Percentiles rank a stretch among this genome's conserved stretches.
phyloP scores from a whole-genome alignment of 2,888 invertebrate genomes.

The Brachypterus glaber region DNA sequence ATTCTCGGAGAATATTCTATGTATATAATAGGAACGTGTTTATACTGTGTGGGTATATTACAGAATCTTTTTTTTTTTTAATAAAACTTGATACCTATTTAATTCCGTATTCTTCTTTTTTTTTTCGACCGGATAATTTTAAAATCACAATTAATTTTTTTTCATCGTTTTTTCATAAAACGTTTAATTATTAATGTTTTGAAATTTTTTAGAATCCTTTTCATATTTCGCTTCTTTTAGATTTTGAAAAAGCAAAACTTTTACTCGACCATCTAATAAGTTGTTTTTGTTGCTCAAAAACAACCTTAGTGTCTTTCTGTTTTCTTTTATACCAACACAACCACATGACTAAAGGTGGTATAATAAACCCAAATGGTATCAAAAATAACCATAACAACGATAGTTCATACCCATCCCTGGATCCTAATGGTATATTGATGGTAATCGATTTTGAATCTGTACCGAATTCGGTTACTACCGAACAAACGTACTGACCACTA shows the following conservation, averaged over 20 bases:
- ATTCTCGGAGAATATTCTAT: too few relatives aligned
- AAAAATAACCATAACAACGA: conserved; percentile 33
- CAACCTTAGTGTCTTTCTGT: conserved; percentile 20
- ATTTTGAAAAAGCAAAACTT: too few relatives aligned
- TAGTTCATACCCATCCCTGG: conserved; percentile 19
- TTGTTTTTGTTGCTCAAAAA: conserved; percentile 22
- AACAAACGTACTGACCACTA: conserved; percentile 35
- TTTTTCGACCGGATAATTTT: too few relatives aligned
- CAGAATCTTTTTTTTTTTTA: neutral
- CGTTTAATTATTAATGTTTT: too few relatives aligned
- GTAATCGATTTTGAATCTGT: conserved; percentile 30
- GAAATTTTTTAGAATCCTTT: too few relatives aligned
- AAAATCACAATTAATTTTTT: too few relatives aligned
- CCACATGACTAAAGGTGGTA: conserved; percentile 33
- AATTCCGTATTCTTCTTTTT: conserved; percentile 1
- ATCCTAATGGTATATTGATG: conserved; percentile 25
- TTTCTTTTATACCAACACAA: conserved; percentile 33
- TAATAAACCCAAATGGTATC: conserved; percentile 32
- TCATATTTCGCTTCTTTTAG: too few relatives aligned
- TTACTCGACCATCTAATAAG: too few relatives aligned
- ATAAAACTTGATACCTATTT: conserved; percentile 3
- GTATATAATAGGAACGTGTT: too few relatives aligned
- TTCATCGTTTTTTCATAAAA: too few relatives aligned
- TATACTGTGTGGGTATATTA: too few relatives aligned
- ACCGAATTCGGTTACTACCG: conserved; percentile 33